Evolutionary conservation across 2,888 invertebrate species (phyloP), one percentile per base, ranked within the genome.

Genomic region (Drosophila histrio): DNA sequence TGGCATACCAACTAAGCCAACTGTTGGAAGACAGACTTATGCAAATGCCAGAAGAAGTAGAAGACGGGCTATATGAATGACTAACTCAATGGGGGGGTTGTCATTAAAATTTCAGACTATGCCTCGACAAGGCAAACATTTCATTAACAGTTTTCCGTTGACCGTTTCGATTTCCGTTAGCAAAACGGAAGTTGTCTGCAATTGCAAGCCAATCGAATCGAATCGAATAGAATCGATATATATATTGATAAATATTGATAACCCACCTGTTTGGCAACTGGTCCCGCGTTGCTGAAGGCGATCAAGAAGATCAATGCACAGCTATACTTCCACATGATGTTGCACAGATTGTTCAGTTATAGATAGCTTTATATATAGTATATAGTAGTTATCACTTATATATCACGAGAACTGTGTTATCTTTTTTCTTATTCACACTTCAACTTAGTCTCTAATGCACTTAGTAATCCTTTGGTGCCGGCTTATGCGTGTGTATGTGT

Each of bases 201-300:
- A 58, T 17, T 60, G 63, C 58, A 72, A 30, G 8, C 36, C 32
- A 52, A 44, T 39, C 43, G 5, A 47, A 19, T 39, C 36, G 22
- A 30, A 38, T 46, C 38, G 13, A 50, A 36, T 22, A 11, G 15
- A 17, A 34, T 57, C 11, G 24, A 21, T 32, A 63, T n/a, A n/a
- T n/a, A n/a, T n/a, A n/a, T n/a, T n/a, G n/a, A n/a, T n/a, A n/a
- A n/a, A n/a, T n/a, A n/a, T 59, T 57, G 50, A 32, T 17, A 68
- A 81, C 90, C 75, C 89, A 91, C 91, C 91, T 91, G 91, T 50
- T 77, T 65, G 66, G 78, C 85, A 66, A 90, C 72, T 49, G 91
- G 91, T 75, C 90, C 91, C 63, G 91, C 90, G 54, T 73, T 75
- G 73, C 90, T 90, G 68, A 80, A 76, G 76, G 83, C 84, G 79